Evolutionary conservation across 1,140 invertebrate species (phyloP).

Genomic region (Vollenhovia emeryi): DNA sequence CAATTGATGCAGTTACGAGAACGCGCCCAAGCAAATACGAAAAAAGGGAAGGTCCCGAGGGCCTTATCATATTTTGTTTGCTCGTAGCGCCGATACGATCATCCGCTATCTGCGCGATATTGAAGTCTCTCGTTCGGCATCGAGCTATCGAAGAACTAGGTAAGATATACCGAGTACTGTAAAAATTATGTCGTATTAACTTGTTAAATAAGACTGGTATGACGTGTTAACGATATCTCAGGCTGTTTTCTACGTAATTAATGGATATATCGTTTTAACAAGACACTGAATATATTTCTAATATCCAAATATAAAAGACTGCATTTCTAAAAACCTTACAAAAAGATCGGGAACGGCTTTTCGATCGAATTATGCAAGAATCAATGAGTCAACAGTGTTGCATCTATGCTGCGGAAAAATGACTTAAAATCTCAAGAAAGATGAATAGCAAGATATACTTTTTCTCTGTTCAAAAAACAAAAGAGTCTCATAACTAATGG

Average conservation of each 20-base stretch:
- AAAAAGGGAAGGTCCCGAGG: constrained; percentile 27
- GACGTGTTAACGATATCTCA: not conserved
- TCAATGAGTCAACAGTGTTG: not conserved
- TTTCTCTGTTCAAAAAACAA: not conserved
- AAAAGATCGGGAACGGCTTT: not conserved
- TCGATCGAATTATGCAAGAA: not conserved
- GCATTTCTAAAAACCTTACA: not conserved
- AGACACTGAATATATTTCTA: not conserved
- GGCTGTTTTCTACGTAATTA: not conserved
- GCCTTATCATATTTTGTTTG: constrained; percentile 64
- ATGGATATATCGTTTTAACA: not conserved
- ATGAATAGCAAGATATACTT: not conserved
- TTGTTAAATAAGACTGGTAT: not conserved
- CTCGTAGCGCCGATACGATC: constrained; percentile 58
- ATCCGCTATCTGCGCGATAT: constrained; percentile 26
- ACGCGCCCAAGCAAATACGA: constrained; percentile 38
- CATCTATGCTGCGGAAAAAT: not conserved
- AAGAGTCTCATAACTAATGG: not conserved
- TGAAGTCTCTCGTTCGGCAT: constrained; percentile 10
- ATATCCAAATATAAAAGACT: not conserved
- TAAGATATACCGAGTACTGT: not conserved
- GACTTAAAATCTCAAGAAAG: not conserved
- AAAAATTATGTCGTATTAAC: constrained; percentile 5
- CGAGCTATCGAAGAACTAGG: not conserved
- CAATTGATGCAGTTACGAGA: constrained; percentile 39